Base-by-base conservation (phyloP, 92 coral and sea anemone species). In the Porites evermanni region DNA sequence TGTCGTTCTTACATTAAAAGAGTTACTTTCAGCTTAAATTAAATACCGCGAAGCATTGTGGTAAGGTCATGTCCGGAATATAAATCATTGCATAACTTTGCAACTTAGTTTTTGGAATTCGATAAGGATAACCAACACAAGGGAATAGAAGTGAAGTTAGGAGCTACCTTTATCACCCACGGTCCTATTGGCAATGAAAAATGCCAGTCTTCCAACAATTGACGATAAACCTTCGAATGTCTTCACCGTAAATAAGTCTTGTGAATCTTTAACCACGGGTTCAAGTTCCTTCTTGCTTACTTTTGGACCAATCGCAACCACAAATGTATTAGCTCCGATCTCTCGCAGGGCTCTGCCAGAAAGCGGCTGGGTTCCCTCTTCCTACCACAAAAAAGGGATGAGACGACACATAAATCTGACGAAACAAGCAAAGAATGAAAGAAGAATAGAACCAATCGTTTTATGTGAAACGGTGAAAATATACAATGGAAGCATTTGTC, bases 271-370 rank as follows among this genome's bases (percentile, higher is more conserved):
- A 8, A 87, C 91, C 18, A 73, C 82, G 8, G 81, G 75, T 77
- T 69, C 60, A 32, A 94, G 80, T 19, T 81, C 81, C 32, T 66
- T 86, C 4, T 66, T 52, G 18, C 81, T 85, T 50, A 81, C 60
- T 26, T 56, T 71, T 20, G 61, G 23, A 3, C 95, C 94, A 7
- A 92, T 81, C 2, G 84, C 98, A 23, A 94, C 66, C 9, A 90
- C 90, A 85, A 87, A 94, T 8, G 89, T 64, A 21, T 70, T 82
- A 67, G 85, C 88, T 1, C 93, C 94, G 24, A 74, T 79, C 9
- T 80, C 78, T 51, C 80, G 91, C 66, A 86, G 80, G 14, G 77
- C 74, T 65, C 76, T 72, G 21, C 84, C 94, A 63, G 70, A 47
- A 13, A 91, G 81, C 0, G 91, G 89, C 53, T 82, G 88, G 20